Evolutionary conservation across 2,888 invertebrate genomes (phyloP).

Genomic region (Drosophila vallismaia): DNA sequence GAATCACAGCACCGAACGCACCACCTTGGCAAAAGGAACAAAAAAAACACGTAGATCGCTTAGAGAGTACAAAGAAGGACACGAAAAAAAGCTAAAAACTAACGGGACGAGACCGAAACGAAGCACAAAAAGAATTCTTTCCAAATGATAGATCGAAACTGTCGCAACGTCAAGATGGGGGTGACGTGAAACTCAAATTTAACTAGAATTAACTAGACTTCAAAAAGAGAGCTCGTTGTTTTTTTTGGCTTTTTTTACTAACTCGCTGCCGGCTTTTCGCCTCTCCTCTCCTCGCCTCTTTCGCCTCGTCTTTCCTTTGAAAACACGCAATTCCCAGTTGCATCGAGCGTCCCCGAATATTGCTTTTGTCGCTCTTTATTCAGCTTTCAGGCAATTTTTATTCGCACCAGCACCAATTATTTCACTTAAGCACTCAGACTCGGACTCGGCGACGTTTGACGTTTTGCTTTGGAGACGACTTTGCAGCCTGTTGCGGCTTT

Average conservation of each 20-base stretch:
- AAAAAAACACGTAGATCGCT: slow-evolving; percentile 12
- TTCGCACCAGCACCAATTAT: background rate
- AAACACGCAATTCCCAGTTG: background rate
- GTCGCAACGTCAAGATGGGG: background rate
- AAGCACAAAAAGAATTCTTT: slow-evolving; percentile 6
- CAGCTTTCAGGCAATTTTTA: background rate
- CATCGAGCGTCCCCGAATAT: background rate
- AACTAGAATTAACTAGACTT: background rate
- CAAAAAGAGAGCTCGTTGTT: background rate
- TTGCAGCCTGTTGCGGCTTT: background rate
- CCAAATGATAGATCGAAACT: slow-evolving; percentile 9
- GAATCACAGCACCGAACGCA: background rate
- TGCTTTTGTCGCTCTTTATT: background rate
- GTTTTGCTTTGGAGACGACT: background rate
- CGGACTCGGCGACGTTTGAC: background rate
- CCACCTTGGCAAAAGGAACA: slow-evolving; percentile 5
- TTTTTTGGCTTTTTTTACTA: background rate
- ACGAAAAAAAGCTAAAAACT: slow-evolving; percentile 17
- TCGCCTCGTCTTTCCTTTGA: background rate
- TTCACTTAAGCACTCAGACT: background rate
- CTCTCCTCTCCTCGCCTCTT: background rate
- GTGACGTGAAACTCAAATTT: slow-evolving; percentile 25
- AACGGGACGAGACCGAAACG: slow-evolving; percentile 22
- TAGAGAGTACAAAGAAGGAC: slow-evolving; percentile 15
- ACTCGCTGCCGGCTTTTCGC: background rate